Percentiles rank a stretch among this genome's conserved stretches.
Conservation (phyloP, 2,888 invertebrate species). For the Dryobota labecula region DNA sequence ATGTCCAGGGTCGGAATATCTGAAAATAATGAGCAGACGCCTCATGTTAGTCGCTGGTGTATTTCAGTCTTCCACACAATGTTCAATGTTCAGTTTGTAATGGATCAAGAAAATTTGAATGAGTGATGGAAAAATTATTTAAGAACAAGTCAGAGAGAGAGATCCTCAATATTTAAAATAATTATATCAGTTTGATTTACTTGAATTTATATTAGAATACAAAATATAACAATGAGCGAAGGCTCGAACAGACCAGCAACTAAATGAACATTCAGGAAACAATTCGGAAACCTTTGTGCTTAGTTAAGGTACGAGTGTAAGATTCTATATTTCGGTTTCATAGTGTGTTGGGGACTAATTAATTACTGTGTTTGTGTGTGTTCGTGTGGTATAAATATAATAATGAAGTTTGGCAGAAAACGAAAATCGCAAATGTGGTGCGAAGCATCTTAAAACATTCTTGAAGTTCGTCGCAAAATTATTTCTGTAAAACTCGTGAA, state of each 20-base stretch:
- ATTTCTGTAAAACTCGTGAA: conserved; percentile 69
- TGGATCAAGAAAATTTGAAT: background rate
- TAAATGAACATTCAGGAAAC: conserved; percentile 72
- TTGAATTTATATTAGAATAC: conserved; percentile 7
- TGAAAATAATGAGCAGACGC: conserved; percentile 89
- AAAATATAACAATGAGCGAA: conserved; percentile 68
- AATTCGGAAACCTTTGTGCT: conserved; percentile 61
- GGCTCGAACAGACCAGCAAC: conserved; percentile 82
- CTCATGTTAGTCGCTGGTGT: conserved; percentile 86
- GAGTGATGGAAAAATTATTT: background rate
- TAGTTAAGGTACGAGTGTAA: conserved; percentile 29
- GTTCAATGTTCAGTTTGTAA: conserved; percentile 48
- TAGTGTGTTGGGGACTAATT: conserved; percentile 43
- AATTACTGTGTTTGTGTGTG: conserved; percentile 58
- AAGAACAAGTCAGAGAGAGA: background rate
- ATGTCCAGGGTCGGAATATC: conserved; percentile 90
- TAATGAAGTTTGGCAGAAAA: conserved; percentile 63
- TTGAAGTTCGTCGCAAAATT: conserved; percentile 67
- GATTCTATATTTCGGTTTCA: conserved; percentile 27
- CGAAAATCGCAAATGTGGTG: conserved; percentile 67
- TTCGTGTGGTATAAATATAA: conserved; percentile 55
- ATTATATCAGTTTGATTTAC: background rate
- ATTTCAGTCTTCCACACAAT: conserved; percentile 77
- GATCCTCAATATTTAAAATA: background rate
- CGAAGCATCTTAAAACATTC: conserved; percentile 68